phyloP scores from a whole-genome alignment of 2,113 vertebrate genomes.

The Daphoenositta chrysoptera region DNA sequence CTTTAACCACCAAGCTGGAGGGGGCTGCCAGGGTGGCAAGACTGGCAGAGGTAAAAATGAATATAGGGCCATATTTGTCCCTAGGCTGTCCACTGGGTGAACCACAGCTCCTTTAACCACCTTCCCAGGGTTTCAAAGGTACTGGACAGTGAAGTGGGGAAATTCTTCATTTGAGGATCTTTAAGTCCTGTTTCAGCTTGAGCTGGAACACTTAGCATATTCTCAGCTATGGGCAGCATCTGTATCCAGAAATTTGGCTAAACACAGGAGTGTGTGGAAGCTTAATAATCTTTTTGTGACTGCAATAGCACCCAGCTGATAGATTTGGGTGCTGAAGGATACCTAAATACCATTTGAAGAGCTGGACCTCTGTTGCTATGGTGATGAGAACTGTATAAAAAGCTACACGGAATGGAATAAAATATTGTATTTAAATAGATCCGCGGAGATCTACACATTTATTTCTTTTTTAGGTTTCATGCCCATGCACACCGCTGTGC shows the following conservation, averaged over 20 bases:
- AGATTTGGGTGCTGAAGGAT: slow-evolving; percentile 10
- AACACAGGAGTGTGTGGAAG: background rate
- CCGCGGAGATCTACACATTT: background rate
- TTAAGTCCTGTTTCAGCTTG: background rate
- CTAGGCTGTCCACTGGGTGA: background rate
- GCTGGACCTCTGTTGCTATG: slow-evolving; percentile 46
- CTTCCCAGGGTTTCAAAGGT: background rate
- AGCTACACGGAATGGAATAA: slow-evolving; percentile 13
- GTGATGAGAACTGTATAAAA: slow-evolving; percentile 8
- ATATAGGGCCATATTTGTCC: background rate
- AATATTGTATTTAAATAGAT: slow-evolving; percentile 38
- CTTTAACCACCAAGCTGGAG: background rate
- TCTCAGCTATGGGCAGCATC: background rate
- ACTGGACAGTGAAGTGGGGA: background rate
- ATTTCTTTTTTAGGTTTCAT: slow-evolving; percentile 10
- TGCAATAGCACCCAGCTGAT: background rate
- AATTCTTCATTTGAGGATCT: background rate
- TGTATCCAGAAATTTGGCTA: background rate
- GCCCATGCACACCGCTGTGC: background rate
- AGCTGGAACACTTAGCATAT: background rate
- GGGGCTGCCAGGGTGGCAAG: background rate
- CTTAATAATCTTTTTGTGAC: background rate
- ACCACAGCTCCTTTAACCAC: background rate
- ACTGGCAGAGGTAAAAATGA: background rate
- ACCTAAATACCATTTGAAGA: background rate